Percentiles rank a stretch among this genome's conserved stretches.
Evolutionary conservation across 2,797 vertebrate species (phyloP).

Genomic region (Cyclopterus lumpus): DNA sequence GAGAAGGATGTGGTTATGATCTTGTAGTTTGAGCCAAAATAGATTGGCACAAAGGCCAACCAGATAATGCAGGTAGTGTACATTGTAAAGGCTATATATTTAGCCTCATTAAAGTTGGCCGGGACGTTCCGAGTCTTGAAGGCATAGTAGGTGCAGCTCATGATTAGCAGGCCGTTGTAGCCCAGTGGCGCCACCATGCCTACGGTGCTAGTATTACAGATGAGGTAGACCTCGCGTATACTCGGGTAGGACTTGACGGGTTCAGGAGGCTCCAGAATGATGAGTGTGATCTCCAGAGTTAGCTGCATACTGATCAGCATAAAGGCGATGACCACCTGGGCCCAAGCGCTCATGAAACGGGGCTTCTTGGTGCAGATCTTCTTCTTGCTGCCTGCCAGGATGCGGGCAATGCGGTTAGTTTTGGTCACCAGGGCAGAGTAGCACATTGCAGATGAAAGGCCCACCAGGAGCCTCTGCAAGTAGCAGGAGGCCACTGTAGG

Average conservation of each 20-base stretch:
- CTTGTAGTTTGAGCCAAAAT: conserved; percentile 99
- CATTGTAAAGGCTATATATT: conserved; percentile 99
- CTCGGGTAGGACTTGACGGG: conserved; percentile 96
- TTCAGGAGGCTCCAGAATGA: conserved; percentile 96
- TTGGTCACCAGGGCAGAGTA: conserved; percentile 98
- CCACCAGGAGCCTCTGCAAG: conserved; percentile 95
- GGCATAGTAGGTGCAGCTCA: conserved; percentile 99
- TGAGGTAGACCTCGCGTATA: conserved; percentile 97
- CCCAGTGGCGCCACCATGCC: conserved; percentile 96
- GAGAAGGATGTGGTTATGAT: conserved; percentile 99
- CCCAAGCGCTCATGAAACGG: conserved; percentile 98
- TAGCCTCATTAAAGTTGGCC: conserved; percentile 98
- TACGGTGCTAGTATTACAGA: conserved; percentile 98
- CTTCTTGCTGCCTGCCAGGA: conserved; percentile 98
- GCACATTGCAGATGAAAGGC: conserved; percentile 97
- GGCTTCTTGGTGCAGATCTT: conserved; percentile 98
- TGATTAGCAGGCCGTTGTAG: conserved; percentile 97
- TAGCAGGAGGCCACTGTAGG: conserved; percentile 95
- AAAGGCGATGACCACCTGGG: conserved; percentile 95
- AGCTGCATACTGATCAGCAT: conserved; percentile 95
- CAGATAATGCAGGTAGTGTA: conserved; percentile 99
- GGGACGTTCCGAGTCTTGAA: conserved; percentile 99
- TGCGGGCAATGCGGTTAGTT: conserved; percentile 98
- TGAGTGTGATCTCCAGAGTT: conserved; percentile 91
- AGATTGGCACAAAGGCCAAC: conserved; percentile 98